Conservation (phyloP, 2,797 vertebrate species). For the Hapalemur alaotrensis region DNA sequence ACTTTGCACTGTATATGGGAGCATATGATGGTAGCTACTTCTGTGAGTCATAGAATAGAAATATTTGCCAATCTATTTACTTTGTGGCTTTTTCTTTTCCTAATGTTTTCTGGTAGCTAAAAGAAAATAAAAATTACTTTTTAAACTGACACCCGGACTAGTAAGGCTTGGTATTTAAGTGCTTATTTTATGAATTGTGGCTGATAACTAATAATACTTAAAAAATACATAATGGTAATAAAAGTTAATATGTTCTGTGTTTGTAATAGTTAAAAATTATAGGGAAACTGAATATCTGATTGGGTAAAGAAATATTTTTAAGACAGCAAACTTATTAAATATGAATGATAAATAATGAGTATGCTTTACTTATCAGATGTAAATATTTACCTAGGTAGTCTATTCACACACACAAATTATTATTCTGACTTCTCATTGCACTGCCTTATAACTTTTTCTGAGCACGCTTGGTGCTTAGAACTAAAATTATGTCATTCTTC, state of each 20-base stretch:
- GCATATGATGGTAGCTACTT: not conserved
- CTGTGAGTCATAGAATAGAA: not conserved
- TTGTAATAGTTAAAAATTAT: conserved; percentile 44
- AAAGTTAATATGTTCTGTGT: conserved; percentile 32
- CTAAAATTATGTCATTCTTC: conserved; percentile 60
- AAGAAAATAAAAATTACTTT: conserved; percentile 21
- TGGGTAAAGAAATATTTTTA: conserved; percentile 35
- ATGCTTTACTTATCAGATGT: not conserved
- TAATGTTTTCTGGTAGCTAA: not conserved
- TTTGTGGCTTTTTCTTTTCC: conserved; percentile 19
- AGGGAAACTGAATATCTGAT: not conserved
- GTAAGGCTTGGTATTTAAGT: conserved; percentile 15
- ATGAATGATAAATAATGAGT: conserved; percentile 21
- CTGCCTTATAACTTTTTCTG: conserved; percentile 57
- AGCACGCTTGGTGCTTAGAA: conserved; percentile 17
- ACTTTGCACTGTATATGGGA: not conserved
- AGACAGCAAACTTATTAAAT: conserved; percentile 26
- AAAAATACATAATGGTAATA: not conserved
- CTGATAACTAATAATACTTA: not conserved
- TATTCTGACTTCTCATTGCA: conserved; percentile 18
- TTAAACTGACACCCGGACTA: not conserved
- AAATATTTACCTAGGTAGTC: conserved; percentile 37
- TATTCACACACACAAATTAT: not conserved
- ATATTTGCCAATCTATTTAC: conserved; percentile 3
- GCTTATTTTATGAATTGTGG: conserved; percentile 3